Base-by-base conservation (phyloP, 2,797 vertebrate species). In the Oceanodroma leucorhoa region DNA sequence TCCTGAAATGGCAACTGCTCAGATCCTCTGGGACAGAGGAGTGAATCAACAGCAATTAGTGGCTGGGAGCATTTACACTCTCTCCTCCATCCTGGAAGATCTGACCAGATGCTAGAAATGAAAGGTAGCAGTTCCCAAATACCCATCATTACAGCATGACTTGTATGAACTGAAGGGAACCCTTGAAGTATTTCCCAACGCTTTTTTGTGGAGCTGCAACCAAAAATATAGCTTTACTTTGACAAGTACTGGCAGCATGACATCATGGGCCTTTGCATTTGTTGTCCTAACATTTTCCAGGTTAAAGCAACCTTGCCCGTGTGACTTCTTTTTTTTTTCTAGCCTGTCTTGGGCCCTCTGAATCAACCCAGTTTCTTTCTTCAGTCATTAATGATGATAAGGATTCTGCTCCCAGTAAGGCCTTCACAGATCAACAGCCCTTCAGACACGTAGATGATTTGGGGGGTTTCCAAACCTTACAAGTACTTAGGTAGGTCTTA, bases 21-120 rank as follows among this genome's bases (percentile, higher is more conserved):
- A 53, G 46, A 41, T 94, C 75, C 70, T 70, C 60, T 0, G 5
- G 75, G 81, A 73, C 66, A 89, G 83, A 90, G 46, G 57, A 91
- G 70, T 79, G 73, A 89, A 92, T 90, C 94, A 93, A 90, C 75
- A 85, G 71, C 81, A 84, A 48, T 89, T 93, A 93, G 81, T 73
- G 55, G 60, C 73, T 93, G 89, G 90, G 62, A 92, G 75, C 64
- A 38, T 81, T 95, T 89, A 70, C 40, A 41, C 40, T 81, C 70
- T 81, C 34, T 70, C 53, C 73, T 95, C 83, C 48, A 10, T 78
- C 58, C 73, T 83, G 54, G 58, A 92, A 91, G 92, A 79, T 54
- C 62, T 78, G 77, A 95, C 55, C 66, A 88, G 88, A 69, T 11
- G 7, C 24, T 75, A 69, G 83, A 91, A 90, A 90, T 81, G 45